Evolutionary conservation across 2,113 vertebrate species (phyloP).

Genomic region (Hemicordylus capensis): DNA sequence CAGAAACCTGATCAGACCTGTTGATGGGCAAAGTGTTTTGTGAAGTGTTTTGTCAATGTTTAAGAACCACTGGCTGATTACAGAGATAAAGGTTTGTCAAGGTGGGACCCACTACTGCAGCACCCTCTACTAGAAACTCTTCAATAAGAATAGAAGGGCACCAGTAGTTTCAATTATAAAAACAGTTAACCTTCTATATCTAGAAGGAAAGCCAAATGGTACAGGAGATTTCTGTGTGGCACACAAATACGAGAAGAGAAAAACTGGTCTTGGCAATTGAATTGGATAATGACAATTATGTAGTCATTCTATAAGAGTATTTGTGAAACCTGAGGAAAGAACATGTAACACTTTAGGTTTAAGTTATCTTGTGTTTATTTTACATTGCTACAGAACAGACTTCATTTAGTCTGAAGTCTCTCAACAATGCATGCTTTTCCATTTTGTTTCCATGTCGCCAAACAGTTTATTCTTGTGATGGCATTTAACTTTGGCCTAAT

Average conservation of each 20-base stretch:
- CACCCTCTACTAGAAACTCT: not conserved
- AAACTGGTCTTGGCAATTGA: not conserved
- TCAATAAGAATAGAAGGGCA: too few relatives aligned
- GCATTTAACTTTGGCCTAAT: conserved; percentile 35
- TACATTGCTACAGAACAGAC: conserved; percentile 61
- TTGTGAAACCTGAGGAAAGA: conserved; percentile 59
- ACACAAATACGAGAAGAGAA: not conserved
- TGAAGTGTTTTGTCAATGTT: not conserved
- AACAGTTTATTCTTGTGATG: conserved; percentile 55
- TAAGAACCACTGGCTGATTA: not conserved
- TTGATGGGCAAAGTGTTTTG: not conserved
- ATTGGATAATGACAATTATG: not conserved
- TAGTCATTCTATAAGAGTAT: conserved; percentile 35
- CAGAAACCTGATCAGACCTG: not conserved
- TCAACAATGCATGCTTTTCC: conserved; percentile 59
- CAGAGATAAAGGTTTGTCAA: not conserved
- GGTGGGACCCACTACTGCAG: not conserved
- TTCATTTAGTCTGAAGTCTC: conserved; percentile 53
- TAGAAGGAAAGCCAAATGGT: not conserved
- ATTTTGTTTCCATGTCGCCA: conserved; percentile 47
- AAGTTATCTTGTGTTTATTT: conserved; percentile 71
- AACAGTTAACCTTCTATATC: not conserved
- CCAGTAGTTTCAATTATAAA: not conserved
- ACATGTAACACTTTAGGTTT: conserved; percentile 67
- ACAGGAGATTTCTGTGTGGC: not conserved